Base-by-base conservation (phyloP, 2,113 vertebrate genomes). In the Cyprinus carpio region DNA sequence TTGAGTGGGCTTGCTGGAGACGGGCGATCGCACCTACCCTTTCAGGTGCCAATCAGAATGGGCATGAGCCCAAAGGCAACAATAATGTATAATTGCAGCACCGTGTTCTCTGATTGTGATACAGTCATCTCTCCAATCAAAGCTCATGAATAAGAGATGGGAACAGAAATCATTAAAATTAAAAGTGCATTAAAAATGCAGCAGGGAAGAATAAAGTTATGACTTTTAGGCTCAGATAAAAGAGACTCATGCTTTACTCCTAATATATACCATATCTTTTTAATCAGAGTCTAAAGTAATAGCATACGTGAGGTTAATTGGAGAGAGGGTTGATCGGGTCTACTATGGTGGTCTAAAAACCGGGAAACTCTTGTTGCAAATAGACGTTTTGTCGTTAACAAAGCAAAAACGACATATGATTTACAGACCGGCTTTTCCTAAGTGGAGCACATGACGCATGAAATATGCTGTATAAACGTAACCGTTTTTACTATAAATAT, bases 91-190 rank as follows among this genome's bases (percentile, higher is more conserved):
- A 87, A 88, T 89, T 85, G 81, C 77, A 84, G 54, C 74, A 54
- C 84, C 16, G 51, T 74, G 83, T 75, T 37, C 79, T 75, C 54
- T 72, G 84, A 90, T 87, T 85, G 87, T 85, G 83, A 87, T 84
- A 75, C 90, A 89, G 88, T 85, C 87, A 85, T 87, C 85, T 88
- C 80, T 76, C 87, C 88, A 89, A 89, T 86, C 74, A 76, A 29
- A 90, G 65, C 82, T 88, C 90, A 87, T 87, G 88, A 85, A 88
- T 87, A 89, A 90, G 85, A 90, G 86, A 91, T 89, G 87, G 60
- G 80, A 83, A 88, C 87, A 83, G 85, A 89, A 89, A 85, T 75
- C 72, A 86, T 85, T 79, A 60, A 89, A 83, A 87, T 87, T 86
- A 89, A 84, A 88, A 89, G 71, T 79, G 77, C 72, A 89, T 89